Percentiles rank a stretch among this genome's conserved stretches.
phyloP scores from a whole-genome alignment of 2,797 vertebrate genomes.

The Danio jaintianensis region DNA sequence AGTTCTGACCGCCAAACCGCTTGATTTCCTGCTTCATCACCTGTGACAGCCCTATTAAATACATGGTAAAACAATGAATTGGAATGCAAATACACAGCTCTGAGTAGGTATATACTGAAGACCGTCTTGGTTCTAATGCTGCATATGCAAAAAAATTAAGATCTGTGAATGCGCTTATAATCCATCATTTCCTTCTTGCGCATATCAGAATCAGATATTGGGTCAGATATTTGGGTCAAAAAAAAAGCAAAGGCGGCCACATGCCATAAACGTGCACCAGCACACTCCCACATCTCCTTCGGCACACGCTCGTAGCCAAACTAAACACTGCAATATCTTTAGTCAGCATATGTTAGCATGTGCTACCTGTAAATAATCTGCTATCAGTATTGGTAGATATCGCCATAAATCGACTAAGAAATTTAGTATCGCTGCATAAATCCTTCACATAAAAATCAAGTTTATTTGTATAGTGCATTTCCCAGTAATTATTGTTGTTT shows the following conservation, averaged over 20 bases:
- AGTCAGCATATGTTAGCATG: constrained; percentile 53
- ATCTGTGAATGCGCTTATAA: background rate
- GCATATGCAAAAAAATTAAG: background rate
- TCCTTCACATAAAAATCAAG: too few relatives aligned
- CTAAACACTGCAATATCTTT: constrained; percentile 20
- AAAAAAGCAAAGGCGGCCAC: background rate
- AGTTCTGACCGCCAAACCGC: too few relatives aligned
- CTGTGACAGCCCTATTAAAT: too few relatives aligned
- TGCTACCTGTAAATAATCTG: too few relatives aligned
- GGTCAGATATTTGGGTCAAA: background rate
- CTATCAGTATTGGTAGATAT: too few relatives aligned
- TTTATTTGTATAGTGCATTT: too few relatives aligned
- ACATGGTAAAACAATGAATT: background rate
- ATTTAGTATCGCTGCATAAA: too few relatives aligned
- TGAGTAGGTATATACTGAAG: background rate
- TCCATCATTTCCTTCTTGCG: background rate
- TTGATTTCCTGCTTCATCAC: too few relatives aligned
- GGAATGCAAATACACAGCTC: background rate
- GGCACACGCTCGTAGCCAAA: constrained; percentile 47
- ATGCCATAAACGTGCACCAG: background rate
- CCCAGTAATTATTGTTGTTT: too few relatives aligned
- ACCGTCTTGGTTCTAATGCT: too few relatives aligned
- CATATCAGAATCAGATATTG: too few relatives aligned
- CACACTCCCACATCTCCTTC: constrained; percentile 46
- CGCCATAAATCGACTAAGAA: too few relatives aligned